Percentiles rank a stretch among this genome's conserved stretches.
These are phyloP conservation scores for Drosophila greeni DNA, from an alignment of 2,888 invertebrate genomes.

Conservation along the genomic window DNA sequence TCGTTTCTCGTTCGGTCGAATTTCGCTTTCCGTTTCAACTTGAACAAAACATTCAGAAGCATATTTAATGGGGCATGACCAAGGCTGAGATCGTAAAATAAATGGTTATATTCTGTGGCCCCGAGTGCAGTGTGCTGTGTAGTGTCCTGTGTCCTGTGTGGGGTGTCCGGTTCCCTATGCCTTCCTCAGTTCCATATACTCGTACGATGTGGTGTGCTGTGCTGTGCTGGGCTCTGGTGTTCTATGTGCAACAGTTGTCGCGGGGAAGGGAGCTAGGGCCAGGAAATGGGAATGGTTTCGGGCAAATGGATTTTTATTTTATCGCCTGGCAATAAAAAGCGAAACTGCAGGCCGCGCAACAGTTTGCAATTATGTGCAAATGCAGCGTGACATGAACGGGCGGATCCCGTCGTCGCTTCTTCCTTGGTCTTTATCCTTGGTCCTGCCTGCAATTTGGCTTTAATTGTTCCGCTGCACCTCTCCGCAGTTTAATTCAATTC, in stretches of 20 bases:
- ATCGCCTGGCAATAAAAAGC: constrained; percentile 49
- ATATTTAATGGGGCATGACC: constrained; percentile 64
- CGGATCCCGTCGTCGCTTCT: constrained; percentile 4
- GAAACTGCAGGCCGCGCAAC: constrained; percentile 62
- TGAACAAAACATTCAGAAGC: constrained; percentile 54
- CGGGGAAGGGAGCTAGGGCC: constrained; percentile 1
- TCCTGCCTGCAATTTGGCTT: constrained; percentile 50
- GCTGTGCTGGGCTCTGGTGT: constrained; percentile 13
- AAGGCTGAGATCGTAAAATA: constrained; percentile 61
- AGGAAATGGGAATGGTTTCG: constrained; percentile 25
- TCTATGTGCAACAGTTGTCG: constrained; percentile 59
- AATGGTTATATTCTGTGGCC: constrained; percentile 45
- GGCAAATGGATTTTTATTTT: constrained; percentile 58
- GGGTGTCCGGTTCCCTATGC: constrained; percentile 1
- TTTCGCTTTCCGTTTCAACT: constrained; percentile 32
- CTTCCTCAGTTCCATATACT: constrained; percentile 9
- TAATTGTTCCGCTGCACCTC: constrained; percentile 49
- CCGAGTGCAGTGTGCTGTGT: constrained; percentile 31
- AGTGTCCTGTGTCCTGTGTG: constrained; percentile 7
- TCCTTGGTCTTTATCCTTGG: constrained; percentile 14
- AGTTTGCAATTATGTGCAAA: constrained; percentile 71
- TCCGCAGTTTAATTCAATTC: constrained; percentile 32
- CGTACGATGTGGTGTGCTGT: constrained; percentile 2
- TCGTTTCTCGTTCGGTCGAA: constrained; percentile 3
- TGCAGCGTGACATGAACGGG: constrained; percentile 43